phyloP scores from a whole-genome alignment of 2,888 invertebrate species.

The Oligia strigilis region DNA sequence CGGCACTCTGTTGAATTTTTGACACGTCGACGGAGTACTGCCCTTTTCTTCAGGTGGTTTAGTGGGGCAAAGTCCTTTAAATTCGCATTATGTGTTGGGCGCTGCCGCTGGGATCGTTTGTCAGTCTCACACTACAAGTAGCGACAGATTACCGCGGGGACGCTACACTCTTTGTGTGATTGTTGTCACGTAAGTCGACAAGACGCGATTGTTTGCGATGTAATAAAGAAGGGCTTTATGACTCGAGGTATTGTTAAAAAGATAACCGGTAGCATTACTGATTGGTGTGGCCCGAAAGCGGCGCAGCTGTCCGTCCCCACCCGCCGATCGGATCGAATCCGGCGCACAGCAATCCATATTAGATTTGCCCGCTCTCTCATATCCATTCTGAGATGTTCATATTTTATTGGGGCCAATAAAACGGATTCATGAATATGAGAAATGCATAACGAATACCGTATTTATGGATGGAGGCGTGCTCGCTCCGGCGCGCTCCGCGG shows the following conservation, averaged over 20 bases:
- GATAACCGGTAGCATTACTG: conserved; percentile 45
- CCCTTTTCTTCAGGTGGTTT: conserved; percentile 87
- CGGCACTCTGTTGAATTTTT: conserved; percentile 89
- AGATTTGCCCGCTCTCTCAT: conserved; percentile 90
- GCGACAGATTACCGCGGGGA: conserved; percentile 68
- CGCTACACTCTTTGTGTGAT: conserved; percentile 52
- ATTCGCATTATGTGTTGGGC: conserved; percentile 80
- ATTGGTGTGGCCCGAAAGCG: conserved; percentile 55
- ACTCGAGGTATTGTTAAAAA: conserved; percentile 44
- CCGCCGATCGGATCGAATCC: conserved; percentile 86
- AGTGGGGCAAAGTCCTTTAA: conserved; percentile 85
- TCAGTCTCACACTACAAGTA: conserved; percentile 71
- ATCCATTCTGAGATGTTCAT: conserved; percentile 91
- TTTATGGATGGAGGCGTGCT: conserved; percentile 89
- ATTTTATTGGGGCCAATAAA: conserved; percentile 91
- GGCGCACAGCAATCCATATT: conserved; percentile 90
- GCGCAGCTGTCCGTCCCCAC: conserved; percentile 77
- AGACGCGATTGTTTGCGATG: conserved; percentile 52
- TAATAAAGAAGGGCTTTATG: conserved; percentile 48
- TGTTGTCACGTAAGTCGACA: conserved; percentile 60
- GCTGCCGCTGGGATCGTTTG: conserved; percentile 70
- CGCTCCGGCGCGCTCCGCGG: conserved; percentile 79
- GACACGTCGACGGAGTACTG: conserved; percentile 85
- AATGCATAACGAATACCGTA: conserved; percentile 91
- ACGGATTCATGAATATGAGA: conserved; percentile 91